Base-by-base conservation (phyloP, 2,888 invertebrate genomes). In the Agelastica alni region DNA sequence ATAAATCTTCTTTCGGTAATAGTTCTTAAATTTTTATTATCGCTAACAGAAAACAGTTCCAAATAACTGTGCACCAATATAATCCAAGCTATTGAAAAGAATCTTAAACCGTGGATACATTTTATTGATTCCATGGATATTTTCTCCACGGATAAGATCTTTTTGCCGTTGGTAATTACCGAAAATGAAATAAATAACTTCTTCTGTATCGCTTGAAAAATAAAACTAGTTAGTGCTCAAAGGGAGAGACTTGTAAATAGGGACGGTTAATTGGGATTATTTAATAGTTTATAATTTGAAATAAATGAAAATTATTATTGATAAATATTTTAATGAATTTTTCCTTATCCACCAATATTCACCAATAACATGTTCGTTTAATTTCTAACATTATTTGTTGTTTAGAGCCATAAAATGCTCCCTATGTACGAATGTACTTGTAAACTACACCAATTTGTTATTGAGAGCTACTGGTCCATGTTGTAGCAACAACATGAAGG, bases 1-100 rank as follows among this genome's bases (percentile, higher is more conserved):
- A 87, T 80, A 73, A 89, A 86, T 65, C 86, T 85, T 51, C 89
- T 81, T 74, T 91, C 91, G 0, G 86, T 88, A 59, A 90, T 81
- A 1, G 84, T 82, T 43, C 91, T 80, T 73, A 86, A 79, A 30
- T 83, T 85, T 80, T 91, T 86, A 72, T 88, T 88, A 67, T 86
- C 85, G 0, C 88, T 86, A 42, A 92, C 85, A 63, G 86, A 84
- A 76, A 90, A 92, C 64, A 91, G 83, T 64, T 90, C 88, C 57
- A 92, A 79, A 75, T 92, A 91, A 0, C 90, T 90, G 74, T 91
- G 91, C 28, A 91, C 91, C 84, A 91, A 82, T 64, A 91, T 89
- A 47, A 91, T 90, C 91, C 91, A 91, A 5, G 85, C 81, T 51
- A 91, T 84, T 1, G 91, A 90, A 68, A 91, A 78, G 51, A 91